Percentiles rank a stretch among this genome's conserved stretches.
Conservation (phyloP, 2,113 vertebrate species). For the Puma concolor region DNA sequence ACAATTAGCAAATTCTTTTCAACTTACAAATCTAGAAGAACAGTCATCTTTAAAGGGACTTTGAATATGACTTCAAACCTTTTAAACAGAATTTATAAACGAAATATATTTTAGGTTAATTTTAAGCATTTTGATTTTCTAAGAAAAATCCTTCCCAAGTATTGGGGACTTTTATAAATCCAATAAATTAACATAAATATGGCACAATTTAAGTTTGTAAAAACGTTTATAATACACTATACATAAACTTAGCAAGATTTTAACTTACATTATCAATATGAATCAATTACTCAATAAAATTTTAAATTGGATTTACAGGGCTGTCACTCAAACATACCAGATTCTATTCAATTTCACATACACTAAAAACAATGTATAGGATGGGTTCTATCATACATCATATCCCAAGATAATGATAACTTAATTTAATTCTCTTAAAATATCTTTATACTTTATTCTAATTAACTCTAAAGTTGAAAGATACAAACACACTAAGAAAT, state of each 20-base stretch:
- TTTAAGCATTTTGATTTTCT: not conserved
- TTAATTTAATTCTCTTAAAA: not conserved
- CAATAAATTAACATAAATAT: not conserved
- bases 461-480: not conserved
- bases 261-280: not conserved
- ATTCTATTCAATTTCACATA: slow-evolving; percentile 26
- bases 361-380: not conserved
- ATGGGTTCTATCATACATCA: not conserved
- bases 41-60: not conserved
- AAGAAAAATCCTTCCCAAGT: not conserved
- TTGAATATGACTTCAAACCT: not conserved
- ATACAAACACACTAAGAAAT: not conserved
- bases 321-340: not conserved
- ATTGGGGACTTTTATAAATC: not conserved
- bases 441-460: not conserved
- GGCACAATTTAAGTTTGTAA: not conserved
- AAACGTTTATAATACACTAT: not conserved
- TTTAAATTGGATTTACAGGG: not conserved
- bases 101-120: not conserved
- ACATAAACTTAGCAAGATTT: slow-evolving; percentile 32
- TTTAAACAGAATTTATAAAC: slow-evolving; percentile 8
- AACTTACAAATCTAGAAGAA: not conserved
- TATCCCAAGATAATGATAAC: not conserved
- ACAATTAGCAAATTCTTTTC: not conserved
- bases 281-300: not conserved